Evolutionary conservation across 2,888 invertebrate genomes (phyloP), one percentile per base, ranked within the genome.

Genomic region (Aromia moschata): DNA sequence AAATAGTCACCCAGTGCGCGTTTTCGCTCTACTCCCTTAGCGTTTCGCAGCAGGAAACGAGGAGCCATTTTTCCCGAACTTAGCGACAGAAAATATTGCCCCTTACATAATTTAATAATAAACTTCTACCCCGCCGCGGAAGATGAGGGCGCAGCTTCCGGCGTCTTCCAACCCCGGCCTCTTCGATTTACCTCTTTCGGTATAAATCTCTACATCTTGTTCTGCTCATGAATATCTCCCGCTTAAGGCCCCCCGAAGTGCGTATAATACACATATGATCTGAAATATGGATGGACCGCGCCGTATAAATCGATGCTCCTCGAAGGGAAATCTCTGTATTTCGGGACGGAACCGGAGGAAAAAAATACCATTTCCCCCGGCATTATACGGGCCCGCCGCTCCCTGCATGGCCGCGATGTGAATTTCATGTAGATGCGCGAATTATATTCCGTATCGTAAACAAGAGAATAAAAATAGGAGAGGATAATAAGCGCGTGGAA

Each of bases 241-340:
- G 67, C 61, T 67, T 64, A 62, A 60, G 65, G 60, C 60, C 64
- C 67, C 61, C 66, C 56, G 62, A 66, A 71, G 70, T 70, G 70
- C 71, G 70, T 72, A 72, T 72, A 72, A 72, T 70, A 70, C 73
- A 70, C 71, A 71, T 71, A 72, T 69, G 72, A 72, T 71, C 69
- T 74, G 67, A 74, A 73, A 74, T 74, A 74, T 74, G 71, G 70
- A 74, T 72, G 70, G 70, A 37, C 15, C 31, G 16, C 31, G 16
- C 38, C 17, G 44, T 45, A 46, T 40, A 56, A 46, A 56, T 56
- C 55, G 55, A 56, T 54, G 54, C 18, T 37, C 18, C 36, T 41
- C 44, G 37, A 54, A 54, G 45, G 45, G 54, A 54, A 54, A 54
- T 45, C 54, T 54, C 54, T 44, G 49, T 30, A 38, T 49, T 38